Evolutionary conservation across 2,797 vertebrate genomes (phyloP), one percentile per base, ranked within the genome.

Genomic region (Chelidonichthys spinosus): DNA sequence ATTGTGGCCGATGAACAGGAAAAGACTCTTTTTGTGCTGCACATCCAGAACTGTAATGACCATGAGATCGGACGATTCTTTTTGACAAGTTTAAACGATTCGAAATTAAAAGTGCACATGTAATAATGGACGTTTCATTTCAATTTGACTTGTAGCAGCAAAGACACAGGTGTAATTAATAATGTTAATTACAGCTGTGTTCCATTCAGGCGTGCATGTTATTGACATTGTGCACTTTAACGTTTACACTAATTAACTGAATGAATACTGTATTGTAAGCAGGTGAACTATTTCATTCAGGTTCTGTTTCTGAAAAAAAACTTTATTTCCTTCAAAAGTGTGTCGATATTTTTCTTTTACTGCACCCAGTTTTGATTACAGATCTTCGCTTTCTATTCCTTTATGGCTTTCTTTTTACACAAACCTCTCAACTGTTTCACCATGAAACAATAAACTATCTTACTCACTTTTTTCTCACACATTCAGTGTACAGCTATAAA

Each of bases 1-100:
- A 92, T 91, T 91, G 86, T 35, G 91, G 88, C 95, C 95, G 93
- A 90, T 92, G 89, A 79, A 83, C 71, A 25, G 25, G 43, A 72
- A 72, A 83, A 79, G 47, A 73, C 49, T 60, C 50, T 62, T 46
- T 71, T 54, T 76, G 76, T 72, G 63, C 49, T 4, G 25, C 65
- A 59, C 72, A 72, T 39, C 33, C 40, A 39, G 61, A 13, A 47
- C 17, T 66, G 11, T 4, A 40, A 59, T 6, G 18, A 64, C 52
- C 39, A 67, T 63, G 44, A 59, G 62, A 78, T 65, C 33, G 32
- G 32, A 6, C 32, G 59, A 32, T 17, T 61, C 35, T 54, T 37
- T 37, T 25, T 68, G 5, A 35, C 35, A 5, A 9, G 61, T 69
- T 75, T 11, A 32, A 44, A 62, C 25, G 25, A 25, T 25, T 25